A percentile compares a stretch with the other conserved stretches of the same genome.
Evolutionary conservation across 2,113 vertebrate species (phyloP).

Genomic region (Ceyx margarethae): DNA sequence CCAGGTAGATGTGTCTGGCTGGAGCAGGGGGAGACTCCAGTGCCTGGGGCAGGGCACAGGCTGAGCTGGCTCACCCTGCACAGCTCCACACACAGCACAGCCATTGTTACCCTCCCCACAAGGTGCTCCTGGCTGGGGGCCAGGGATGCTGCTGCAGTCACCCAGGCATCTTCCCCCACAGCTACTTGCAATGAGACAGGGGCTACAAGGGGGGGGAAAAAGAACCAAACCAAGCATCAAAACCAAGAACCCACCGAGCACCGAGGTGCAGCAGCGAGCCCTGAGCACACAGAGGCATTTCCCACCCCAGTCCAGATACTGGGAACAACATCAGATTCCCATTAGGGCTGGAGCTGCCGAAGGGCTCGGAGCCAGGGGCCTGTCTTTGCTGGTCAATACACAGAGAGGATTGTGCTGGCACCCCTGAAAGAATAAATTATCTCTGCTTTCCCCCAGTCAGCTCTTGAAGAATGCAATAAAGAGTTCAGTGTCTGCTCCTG

Average conservation of each 20-base stretch:
- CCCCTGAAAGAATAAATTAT: conserved; percentile 65
- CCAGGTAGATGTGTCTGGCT: not conserved
- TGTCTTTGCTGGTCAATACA: conserved; percentile 59
- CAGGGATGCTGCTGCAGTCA: not conserved
- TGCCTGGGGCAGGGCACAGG: accelerated
- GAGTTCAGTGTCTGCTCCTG: conserved; percentile 63
- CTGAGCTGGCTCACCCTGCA: not conserved
- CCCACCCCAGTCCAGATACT: not conserved
- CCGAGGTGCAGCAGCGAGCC: not conserved
- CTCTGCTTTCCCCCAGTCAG: conserved; percentile 66
- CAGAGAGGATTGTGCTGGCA: conserved; percentile 66
- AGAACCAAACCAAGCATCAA: not conserved
- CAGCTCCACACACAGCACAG: not conserved
- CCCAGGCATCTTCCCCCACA: not conserved
- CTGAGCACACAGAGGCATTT: not conserved
- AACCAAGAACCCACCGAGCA: not conserved
- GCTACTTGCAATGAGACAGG: not conserved
- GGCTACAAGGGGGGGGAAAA: not conserved
- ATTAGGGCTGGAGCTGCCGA: not conserved
- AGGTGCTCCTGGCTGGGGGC: not conserved
- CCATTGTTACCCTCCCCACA: not conserved
- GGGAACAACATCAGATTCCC: conserved; percentile 51
- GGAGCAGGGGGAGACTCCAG: not conserved
- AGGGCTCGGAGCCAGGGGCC: conserved; percentile 53
- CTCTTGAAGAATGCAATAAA: conserved; percentile 68